Evolutionary conservation across 1,140 invertebrate species (phyloP).

Genomic region (Cotesia glomerata): DNA sequence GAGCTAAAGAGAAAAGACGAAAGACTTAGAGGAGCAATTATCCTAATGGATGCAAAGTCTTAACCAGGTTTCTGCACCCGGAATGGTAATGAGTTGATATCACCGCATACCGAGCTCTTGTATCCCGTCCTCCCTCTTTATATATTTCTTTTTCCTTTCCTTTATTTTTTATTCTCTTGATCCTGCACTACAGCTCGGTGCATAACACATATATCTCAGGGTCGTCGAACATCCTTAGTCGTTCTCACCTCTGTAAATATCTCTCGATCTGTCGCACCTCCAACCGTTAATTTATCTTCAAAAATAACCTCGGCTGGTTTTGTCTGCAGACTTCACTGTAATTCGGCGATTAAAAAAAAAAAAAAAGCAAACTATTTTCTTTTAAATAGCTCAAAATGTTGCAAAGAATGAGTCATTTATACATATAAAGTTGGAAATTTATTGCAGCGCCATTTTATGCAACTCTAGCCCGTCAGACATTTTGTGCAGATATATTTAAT

Average conservation of each 20-base stretch:
- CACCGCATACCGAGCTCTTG: slow-evolving; percentile 63
- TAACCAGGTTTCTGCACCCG: slow-evolving; percentile 53
- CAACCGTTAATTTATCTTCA: background rate
- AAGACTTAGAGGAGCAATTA: slow-evolving; percentile 60
- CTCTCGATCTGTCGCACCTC: slow-evolving; percentile 15
- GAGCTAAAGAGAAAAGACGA: slow-evolving; percentile 12
- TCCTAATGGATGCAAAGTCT: slow-evolving; percentile 65
- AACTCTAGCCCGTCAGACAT: too few relatives aligned
- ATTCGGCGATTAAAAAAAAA: too few relatives aligned
- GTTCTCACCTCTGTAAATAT: slow-evolving; percentile 34
- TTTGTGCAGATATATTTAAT: background rate
- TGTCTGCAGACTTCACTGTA: too few relatives aligned
- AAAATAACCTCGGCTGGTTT: too few relatives aligned
- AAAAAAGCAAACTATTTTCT: too few relatives aligned
- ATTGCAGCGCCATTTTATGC: too few relatives aligned
- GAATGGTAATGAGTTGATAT: slow-evolving; percentile 65
- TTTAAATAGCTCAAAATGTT: too few relatives aligned
- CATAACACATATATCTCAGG: background rate
- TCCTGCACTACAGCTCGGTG: slow-evolving; percentile 9
- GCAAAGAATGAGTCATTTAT: too few relatives aligned
- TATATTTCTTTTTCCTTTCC: background rate
- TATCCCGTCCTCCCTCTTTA: slow-evolving; percentile 44
- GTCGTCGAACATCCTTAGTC: slow-evolving; percentile 28
- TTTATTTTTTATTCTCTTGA: background rate
- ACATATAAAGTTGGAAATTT: too few relatives aligned